Evolutionary conservation across 2,888 invertebrate species (phyloP).

Genomic region (Cosmorhoe ocellata): DNA sequence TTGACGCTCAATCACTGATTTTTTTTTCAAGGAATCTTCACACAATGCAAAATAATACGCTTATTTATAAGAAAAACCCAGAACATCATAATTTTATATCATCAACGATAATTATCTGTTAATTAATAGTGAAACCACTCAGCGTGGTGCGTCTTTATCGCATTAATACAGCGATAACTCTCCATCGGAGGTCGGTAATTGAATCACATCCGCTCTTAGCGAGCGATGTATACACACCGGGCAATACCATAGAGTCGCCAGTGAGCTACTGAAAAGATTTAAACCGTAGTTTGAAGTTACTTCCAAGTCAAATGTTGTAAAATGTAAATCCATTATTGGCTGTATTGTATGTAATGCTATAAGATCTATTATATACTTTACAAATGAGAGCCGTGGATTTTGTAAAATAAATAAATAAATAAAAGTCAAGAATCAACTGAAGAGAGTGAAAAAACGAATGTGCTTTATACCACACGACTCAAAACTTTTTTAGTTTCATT

Average conservation of each 20-base stretch:
- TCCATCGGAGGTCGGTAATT: conserved; percentile 39
- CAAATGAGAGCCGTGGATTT: no score
- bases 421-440: no score
- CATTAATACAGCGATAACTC: conserved; percentile 38
- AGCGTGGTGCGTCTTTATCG: conserved; percentile 33
- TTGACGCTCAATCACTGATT: neutral
- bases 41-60: neutral
- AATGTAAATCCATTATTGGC: no score
- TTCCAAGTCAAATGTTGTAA: no score
- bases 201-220: conserved; percentile 35
- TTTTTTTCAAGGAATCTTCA: neutral
- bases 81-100: conserved; percentile 21
- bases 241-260: neutral
- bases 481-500: no score
- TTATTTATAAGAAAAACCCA: conserved; percentile 5
- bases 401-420: no score
- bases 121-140: conserved; percentile 49
- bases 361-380: no score
- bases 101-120: conserved; percentile 48
- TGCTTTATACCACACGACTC: no score
- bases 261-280: neutral
- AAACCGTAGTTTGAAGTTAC: no score
- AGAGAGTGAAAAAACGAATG: no score
- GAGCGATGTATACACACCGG: conserved; percentile 34
- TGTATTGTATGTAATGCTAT: no score